Evolutionary conservation across 2,113 vertebrate species (phyloP).

Genomic region (Amazona guildingii): DNA sequence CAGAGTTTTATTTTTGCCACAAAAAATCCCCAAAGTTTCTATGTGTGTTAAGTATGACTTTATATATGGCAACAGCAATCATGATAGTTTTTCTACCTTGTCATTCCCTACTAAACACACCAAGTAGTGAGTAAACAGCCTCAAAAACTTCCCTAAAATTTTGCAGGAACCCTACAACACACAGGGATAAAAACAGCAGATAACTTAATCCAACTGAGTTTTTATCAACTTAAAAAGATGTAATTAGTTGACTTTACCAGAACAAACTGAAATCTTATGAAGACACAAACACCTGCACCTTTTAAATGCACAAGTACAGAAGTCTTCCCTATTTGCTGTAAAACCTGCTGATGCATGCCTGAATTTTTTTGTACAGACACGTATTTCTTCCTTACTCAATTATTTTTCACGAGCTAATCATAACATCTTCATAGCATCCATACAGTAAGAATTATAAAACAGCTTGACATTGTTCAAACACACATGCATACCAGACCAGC

Average conservation of each 20-base stretch:
- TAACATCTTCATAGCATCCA: neutral
- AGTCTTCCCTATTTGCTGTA: neutral
- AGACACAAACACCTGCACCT: neutral
- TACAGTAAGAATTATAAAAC: neutral
- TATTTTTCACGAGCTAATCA: neutral
- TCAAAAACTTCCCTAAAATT: neutral
- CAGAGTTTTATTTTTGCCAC: neutral
- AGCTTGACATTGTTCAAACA: neutral
- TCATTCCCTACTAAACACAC: neutral
- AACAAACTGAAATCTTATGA: neutral
- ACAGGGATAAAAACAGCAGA: neutral
- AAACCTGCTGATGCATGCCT: neutral
- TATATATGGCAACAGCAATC: neutral
- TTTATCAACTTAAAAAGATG: neutral
- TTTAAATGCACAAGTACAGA: neutral
- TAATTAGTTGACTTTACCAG: neutral
- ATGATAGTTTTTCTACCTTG: neutral
- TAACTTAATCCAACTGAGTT: neutral
- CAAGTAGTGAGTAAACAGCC: neutral
- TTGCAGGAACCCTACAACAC: neutral
- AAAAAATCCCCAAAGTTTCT: neutral
- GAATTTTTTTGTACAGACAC: neutral
- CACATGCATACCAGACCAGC: neutral
- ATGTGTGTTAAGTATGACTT: neutral
- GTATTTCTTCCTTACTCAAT: neutral